phyloP scores from a whole-genome alignment of 2,113 vertebrate genomes.

The Fregata magnificens region DNA sequence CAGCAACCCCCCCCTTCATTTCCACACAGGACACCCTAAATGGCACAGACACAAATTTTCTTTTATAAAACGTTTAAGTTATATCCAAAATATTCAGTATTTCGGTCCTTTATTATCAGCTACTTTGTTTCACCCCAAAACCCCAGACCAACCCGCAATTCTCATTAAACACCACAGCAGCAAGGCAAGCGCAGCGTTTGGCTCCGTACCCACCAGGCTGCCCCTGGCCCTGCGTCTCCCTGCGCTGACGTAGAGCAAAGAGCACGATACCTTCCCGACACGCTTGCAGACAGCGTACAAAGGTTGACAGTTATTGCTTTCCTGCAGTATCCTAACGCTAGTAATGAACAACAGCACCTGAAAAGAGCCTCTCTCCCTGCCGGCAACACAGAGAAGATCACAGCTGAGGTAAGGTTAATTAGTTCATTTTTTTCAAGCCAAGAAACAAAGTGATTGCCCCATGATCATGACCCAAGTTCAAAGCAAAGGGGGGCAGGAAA shows the following conservation, averaged over 20 bases:
- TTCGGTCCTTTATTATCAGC: not conserved
- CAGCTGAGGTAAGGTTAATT: not conserved
- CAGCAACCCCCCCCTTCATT: not conserved
- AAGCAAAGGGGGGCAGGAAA: not conserved
- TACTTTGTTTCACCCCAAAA: not conserved
- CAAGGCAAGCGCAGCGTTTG: accelerated
- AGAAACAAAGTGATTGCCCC: not conserved
- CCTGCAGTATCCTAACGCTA: not conserved
- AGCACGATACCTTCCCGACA: accelerated
- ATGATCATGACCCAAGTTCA: not conserved
- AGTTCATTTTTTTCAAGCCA: not conserved
- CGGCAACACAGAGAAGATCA: accelerated
- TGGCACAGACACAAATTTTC: accelerated
- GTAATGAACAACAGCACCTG: not conserved
- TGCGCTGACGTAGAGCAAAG: accelerated
- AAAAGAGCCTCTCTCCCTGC: not conserved
- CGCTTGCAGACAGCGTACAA: not conserved
- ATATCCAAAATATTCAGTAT: not conserved
- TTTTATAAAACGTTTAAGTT: not conserved
- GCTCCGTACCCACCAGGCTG: not conserved
- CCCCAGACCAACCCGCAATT: accelerated
- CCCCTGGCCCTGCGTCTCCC: not conserved
- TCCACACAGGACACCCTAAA: not conserved
- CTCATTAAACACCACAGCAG: accelerated
- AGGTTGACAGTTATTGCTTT: not conserved